A percentile compares a stretch with the other conserved stretches of the same genome.
Evolutionary conservation across 2,797 vertebrate genomes (phyloP).

Genomic region (Delichon dasypus): DNA sequence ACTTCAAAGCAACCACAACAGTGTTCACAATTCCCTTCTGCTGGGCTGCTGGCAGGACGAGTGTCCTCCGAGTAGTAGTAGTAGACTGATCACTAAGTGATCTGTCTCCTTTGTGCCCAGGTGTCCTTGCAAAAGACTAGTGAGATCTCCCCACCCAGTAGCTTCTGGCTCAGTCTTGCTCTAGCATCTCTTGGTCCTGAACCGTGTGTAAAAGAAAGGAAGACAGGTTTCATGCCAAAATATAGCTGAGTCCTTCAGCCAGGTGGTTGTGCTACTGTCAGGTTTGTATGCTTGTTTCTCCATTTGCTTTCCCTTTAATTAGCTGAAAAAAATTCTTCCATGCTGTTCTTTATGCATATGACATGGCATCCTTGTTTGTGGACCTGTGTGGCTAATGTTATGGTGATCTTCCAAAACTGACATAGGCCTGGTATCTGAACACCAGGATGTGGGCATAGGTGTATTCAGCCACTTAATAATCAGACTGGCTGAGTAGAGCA

Average conservation of each 20-base stretch:
- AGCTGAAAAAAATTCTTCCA: not conserved
- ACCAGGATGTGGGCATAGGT: not conserved
- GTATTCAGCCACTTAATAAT: not conserved
- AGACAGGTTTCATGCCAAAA: not conserved
- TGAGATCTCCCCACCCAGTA: not conserved
- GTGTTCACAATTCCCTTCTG: not conserved
- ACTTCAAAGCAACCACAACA: not conserved
- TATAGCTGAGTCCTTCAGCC: not conserved
- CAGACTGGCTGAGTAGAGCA: not conserved
- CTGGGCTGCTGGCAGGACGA: not conserved
- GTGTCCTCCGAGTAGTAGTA: not conserved
- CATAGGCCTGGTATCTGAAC: not conserved
- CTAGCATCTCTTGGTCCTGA: not conserved
- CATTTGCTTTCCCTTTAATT: not conserved
- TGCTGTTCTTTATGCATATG: not conserved
- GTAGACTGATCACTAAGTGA: not conserved
- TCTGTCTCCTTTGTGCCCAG: not conserved
- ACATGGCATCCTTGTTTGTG: not conserved
- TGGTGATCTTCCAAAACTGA: not conserved
- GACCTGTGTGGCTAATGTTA: not conserved
- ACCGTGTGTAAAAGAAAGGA: not conserved
- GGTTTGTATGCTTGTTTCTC: not conserved
- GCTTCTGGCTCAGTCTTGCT: not conserved
- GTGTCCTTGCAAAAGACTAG: not conserved
- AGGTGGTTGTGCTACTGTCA: not conserved